Evolutionary conservation across 2,888 invertebrate species (phyloP).

Genomic region (Hirtodrosophila confusa): DNA sequence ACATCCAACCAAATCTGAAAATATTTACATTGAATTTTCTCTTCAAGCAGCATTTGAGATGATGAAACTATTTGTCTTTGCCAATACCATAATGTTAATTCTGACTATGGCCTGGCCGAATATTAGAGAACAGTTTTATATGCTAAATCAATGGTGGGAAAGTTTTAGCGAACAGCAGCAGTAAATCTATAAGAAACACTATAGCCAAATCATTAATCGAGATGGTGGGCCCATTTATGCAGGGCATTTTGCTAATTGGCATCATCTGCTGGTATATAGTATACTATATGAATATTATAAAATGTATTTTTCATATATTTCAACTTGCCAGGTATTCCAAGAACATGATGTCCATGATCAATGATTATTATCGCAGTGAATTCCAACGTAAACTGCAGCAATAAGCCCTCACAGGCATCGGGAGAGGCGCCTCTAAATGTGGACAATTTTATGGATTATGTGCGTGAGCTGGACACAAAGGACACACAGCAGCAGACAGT

Average conservation of each 20-base stretch:
- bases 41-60: slow-evolving; percentile 87
- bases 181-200: slow-evolving; percentile 15
- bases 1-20: not conserved
- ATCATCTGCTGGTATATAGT: slow-evolving; percentile 90
- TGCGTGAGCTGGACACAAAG: slow-evolving; percentile 58
- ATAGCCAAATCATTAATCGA: slow-evolving; percentile 45
- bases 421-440: slow-evolving; percentile 51
- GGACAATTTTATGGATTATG: slow-evolving; percentile 75
- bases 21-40: not conserved
- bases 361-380: slow-evolving; percentile 89
- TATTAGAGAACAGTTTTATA: slow-evolving; percentile 86
- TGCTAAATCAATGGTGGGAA: slow-evolving; percentile 85
- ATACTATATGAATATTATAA: slow-evolving; percentile 44
- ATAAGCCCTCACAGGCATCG: slow-evolving; percentile 10
- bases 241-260: slow-evolving; percentile 87
- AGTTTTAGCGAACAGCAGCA: slow-evolving; percentile 44
- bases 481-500: not conserved
- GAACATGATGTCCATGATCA: slow-evolving; percentile 89
- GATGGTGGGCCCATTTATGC: slow-evolving; percentile 88
- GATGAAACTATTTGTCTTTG: slow-evolving; percentile 92
- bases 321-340: slow-evolving; percentile 55
- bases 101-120: slow-evolving; percentile 90
- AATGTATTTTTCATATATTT: not conserved
- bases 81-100: slow-evolving; percentile 90
- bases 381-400: slow-evolving; percentile 85